phyloP scores from a whole-genome alignment of 2,113 vertebrate genomes.

The Tiliqua scincoides region DNA sequence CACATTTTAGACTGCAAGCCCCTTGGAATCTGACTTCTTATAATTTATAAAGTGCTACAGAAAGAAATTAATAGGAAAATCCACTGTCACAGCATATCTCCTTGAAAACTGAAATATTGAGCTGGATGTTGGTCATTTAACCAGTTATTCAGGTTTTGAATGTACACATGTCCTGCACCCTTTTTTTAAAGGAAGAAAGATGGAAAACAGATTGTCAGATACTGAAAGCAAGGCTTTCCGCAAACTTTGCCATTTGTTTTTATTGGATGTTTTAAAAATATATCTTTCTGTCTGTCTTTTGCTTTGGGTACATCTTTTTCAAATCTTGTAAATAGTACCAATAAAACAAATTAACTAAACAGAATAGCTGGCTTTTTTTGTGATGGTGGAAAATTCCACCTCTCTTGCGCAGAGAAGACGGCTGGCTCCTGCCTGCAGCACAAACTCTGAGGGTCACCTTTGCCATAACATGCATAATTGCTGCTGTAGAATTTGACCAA shows the following conservation, averaged over 20 bases:
- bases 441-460: too few relatives aligned
- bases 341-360: neutral
- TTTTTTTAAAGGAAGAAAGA: neutral
- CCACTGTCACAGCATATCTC: neutral
- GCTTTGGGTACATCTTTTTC: neutral
- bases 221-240: neutral
- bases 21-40: neutral
- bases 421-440: too few relatives aligned
- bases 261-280: neutral
- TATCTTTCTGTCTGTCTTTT: neutral
- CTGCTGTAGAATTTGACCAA: too few relatives aligned
- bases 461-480: too few relatives aligned
- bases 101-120: neutral
- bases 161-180: neutral
- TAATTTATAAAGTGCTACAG: too few relatives aligned
- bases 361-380: neutral
- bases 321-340: neutral
- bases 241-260: neutral
- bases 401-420: too few relatives aligned
- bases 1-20: too few relatives aligned
- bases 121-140: neutral
- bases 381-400: neutral
- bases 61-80: neutral
- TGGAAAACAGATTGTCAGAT: too few relatives aligned
- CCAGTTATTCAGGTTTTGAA: neutral